These are phyloP conservation scores for Engystomops pustulosus DNA, from an alignment of 2,113 vertebrate species.

Conservation along the genomic window DNA sequence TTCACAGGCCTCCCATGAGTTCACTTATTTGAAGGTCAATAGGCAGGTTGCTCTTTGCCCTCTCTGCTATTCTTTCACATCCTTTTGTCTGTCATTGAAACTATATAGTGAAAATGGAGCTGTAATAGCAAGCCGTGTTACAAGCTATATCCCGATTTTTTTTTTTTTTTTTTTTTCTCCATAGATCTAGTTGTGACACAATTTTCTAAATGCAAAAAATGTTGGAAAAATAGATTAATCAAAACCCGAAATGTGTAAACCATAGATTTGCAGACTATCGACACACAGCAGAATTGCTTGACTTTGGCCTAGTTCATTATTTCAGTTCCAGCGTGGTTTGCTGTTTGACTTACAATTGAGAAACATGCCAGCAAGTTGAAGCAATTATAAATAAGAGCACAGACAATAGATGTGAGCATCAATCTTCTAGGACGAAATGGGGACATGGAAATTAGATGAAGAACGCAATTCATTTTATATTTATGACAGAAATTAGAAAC, in stretches of 20 bases:
- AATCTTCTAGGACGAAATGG: conserved; percentile 56
- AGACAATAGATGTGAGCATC: conserved; percentile 62
- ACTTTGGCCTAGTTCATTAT: conserved; percentile 43
- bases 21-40: conserved; percentile 66
- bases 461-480: conserved; percentile 58
- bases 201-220: neutral
- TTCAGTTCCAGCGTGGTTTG: conserved; percentile 58
- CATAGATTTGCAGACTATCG: neutral
- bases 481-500: conserved; percentile 58
- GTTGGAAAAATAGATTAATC: neutral
- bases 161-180: conserved; percentile 62
- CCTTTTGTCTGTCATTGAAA: conserved; percentile 42
- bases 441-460: conserved; percentile 43
- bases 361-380: conserved; percentile 67
- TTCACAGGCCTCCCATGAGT: conserved; percentile 75
- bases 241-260: neutral
- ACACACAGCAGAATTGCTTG: conserved; percentile 7
- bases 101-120: neutral
- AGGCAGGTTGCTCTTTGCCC: conserved; percentile 68
- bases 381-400: conserved; percentile 70
- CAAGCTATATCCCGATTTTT: conserved; percentile 50
- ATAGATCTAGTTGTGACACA: neutral
- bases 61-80: conserved; percentile 65
- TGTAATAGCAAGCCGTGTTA: neutral
- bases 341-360: conserved; percentile 70